Evolutionary conservation across 2,113 vertebrate genomes (phyloP).

Genomic region (Pampusana beccarii): DNA sequence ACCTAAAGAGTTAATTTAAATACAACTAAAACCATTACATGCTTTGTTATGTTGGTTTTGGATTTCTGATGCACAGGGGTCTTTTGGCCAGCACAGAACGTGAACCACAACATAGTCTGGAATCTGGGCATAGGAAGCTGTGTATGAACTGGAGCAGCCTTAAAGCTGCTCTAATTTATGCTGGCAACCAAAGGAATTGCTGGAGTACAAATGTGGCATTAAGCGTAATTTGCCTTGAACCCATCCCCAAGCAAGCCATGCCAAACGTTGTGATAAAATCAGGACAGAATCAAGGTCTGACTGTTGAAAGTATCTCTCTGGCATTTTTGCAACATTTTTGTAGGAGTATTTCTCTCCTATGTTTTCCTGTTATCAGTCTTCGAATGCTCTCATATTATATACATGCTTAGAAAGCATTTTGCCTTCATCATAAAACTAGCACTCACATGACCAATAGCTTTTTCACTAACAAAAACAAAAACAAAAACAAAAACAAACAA

Average conservation of each 20-base stretch:
- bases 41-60: background rate
- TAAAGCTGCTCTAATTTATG: background rate
- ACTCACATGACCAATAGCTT: background rate
- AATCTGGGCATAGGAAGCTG: background rate
- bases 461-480: background rate
- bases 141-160: background rate
- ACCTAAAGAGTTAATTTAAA: background rate
- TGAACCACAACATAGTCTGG: background rate
- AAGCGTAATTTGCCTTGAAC: background rate
- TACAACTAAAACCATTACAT: background rate
- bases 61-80: background rate
- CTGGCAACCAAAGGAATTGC: background rate
- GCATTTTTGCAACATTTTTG: background rate
- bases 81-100: background rate
- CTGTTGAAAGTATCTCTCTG: background rate
- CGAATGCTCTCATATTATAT: background rate
- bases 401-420: background rate
- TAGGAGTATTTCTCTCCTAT: background rate
- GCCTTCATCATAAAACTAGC: background rate
- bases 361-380: background rate
- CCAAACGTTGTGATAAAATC: background rate
- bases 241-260: background rate
- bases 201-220: background rate
- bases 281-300: background rate
- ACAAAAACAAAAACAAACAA: too few species aligned